Evolutionary conservation across 2,113 vertebrate species (phyloP).

Genomic region (Brachyhypopomus gauderio): DNA sequence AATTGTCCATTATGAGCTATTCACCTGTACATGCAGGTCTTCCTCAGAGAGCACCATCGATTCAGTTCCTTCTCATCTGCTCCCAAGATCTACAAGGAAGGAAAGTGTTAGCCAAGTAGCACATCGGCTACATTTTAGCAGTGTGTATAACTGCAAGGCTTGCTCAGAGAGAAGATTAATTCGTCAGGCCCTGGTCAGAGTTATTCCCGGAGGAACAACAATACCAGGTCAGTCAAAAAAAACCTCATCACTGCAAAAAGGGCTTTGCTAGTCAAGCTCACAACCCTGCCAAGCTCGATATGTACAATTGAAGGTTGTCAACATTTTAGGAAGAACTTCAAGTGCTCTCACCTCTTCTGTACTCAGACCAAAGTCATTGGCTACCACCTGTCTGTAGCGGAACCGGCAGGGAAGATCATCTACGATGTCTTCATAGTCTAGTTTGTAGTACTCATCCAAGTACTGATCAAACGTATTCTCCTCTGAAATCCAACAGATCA

Average conservation of each 20-base stretch:
- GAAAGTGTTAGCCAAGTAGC: not conserved
- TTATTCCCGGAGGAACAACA: conserved; percentile 62
- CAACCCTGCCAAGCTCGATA: not conserved
- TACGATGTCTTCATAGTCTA: conserved; percentile 89
- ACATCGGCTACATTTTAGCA: not conserved
- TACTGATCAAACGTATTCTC: conserved; percentile 85
- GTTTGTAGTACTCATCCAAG: conserved; percentile 84
- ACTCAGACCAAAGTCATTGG: conserved; percentile 87
- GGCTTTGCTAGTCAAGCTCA: not conserved
- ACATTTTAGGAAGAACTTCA: accelerated
- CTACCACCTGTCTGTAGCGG: conserved; percentile 82
- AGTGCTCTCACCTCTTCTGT: conserved; percentile 78
- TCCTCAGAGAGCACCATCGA: conserved; percentile 86
- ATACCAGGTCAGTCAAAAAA: conserved; percentile 76
- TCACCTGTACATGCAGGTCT: conserved; percentile 93
- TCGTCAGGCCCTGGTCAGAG: conserved; percentile 78
- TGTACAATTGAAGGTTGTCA: not conserved
- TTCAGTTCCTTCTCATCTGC: conserved; percentile 88
- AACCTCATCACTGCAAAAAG: conserved; percentile 74
- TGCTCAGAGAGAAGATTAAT: conserved; percentile 84
- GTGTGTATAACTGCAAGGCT: conserved; percentile 6
- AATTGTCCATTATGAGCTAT: not conserved
- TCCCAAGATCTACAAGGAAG: conserved; percentile 74
- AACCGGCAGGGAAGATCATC: conserved; percentile 89
- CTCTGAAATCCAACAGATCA: conserved; percentile 65